Evolutionary conservation across 2,888 invertebrate genomes (phyloP), one percentile per base, ranked within the genome.

Genomic region (Girardia tigrina): DNA sequence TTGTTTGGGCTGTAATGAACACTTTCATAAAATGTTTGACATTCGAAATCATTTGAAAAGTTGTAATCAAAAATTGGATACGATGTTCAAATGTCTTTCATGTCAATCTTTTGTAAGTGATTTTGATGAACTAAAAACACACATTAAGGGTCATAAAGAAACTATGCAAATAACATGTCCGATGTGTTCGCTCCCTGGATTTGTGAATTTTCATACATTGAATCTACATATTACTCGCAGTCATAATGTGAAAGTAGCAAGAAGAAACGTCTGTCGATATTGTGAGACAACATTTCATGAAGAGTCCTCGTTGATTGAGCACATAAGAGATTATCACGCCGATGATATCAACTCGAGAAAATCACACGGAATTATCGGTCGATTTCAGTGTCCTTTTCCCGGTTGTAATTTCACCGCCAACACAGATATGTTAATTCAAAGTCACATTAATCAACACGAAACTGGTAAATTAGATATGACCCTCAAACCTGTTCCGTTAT

Each of bases 191-290:
- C 28, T 14, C 16, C n/a, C n/a, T 28, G 72, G 72, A n/a, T 72
- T 72, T 42, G 29, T 14, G 26, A 20, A 42, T 29, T 72, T 26
- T 23, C 27, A 72, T 42, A 28, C 27, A 42, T 23, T 72, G 14
- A 72, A 72, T 23, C 72, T 28, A 16, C 72, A 72, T 23, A 72
- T 72, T 23, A 72, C 72, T n/a, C 72, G 72, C 14, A 23, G 29
- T 29, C 72, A 72, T 29, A 23, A 20, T 29, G 26, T 72, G 20
- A 29, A 42, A 23, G 72, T 72, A 14, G 20, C 72, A 20, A 23
- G 42, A 29, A 29, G 26, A 42, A 29, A 26, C 72, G 72, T 72
- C 20, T 72, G 72, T 72, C 20, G 72, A 2, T 72, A 72, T 42
- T 72, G 72, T 23, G 42, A 36, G 26, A 23, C 26, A 12, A 72